Base-by-base conservation (phyloP, 2,888 invertebrate species). In the Leptinotarsa haldemani region DNA sequence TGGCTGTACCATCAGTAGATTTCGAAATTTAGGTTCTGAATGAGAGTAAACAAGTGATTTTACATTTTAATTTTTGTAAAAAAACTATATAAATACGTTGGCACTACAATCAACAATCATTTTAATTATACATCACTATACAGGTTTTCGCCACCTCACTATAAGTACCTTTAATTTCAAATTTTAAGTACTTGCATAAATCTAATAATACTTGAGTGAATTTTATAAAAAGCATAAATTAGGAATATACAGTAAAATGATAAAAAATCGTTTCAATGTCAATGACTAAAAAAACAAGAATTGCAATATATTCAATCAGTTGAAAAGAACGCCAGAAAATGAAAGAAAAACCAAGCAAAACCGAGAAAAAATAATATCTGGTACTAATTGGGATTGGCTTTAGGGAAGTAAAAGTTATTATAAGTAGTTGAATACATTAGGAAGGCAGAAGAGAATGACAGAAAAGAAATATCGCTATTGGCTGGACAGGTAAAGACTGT, bases 121-220 rank as follows among this genome's bases (percentile, higher is more conserved):
- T 61, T 61, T n/a, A 61, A 30, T 61, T 61, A 61, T 30, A 61
- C n/a, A n/a, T 61, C 7, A 61, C 40, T 61, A n/a, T 61, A 61
- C 61, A 61, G 61, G 61, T 40, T n/a, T 61, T n/a, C 30, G 40
- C 9, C 25, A 61, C 61, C 61, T 30, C 40, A 30, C 40, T 61
- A 30, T 61, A 61, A 61, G 61, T 61, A 61, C 30, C 4, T 61
- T 40, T n/a, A 61, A 40, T 40, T 61, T n/a, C 7, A 16, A 30
- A 61, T 61, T 18, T 61, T 61, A 61, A 61, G 61, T 61, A 61
- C 61, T 61, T 40, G 40, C 30, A 30, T 61, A 61, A 61, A 61
- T 30, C 61, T 61, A 61, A 61, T 61, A 61, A 61, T 61, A 61
- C 61, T 61, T 61, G 61, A 61, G 61, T 61, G n/a, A 56, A 61